Base-by-base conservation (phyloP, 2,888 invertebrate species). In the Aspidiotus rigidus region DNA sequence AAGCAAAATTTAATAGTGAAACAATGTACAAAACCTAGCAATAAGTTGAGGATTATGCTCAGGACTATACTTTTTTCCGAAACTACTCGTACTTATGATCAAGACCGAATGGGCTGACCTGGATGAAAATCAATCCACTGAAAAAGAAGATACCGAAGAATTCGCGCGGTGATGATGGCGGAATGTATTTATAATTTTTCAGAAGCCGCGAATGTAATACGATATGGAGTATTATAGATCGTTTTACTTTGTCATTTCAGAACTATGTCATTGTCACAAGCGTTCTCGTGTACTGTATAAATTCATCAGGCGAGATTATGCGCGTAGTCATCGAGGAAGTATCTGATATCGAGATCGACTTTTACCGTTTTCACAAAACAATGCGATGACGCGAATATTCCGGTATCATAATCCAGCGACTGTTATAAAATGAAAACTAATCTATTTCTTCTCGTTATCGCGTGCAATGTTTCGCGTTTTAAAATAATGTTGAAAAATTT, bases 211-310 rank as follows among this genome's bases (percentile, higher is more conserved):
- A 28, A 28, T 28, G 28, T 28, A 28, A 28, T 28, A 28, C 28
- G 28, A 49, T 49, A n/a, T 49, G 49, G n/a, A 49, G 1, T 49
- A 49, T n/a, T 3, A 49, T 49, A 49, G 49, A 49, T 49, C 49
- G 49, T 49, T 49, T 49, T n/a, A 49, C 49, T 49, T 49, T 2
- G 49, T 49, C 6, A 49, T 49, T 49, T 49, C 49, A 49, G 49
- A 49, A 49, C 49, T 49, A n/a, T 49, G 49, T 49, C 49, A 49
- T 49, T 49, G 49, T 49, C 49, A 49, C 11, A 49, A 13, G 49
- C 10, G 49, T 49, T 49, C n/a, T n/a, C 28, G 28, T 5, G 28
- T 28, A 28, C 28, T 28, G 28, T 3, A 28, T 28, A 28, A 28
- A 49, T 49, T 3, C 49, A 49, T 49, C 49, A 49, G 11, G 49